Percentiles rank a stretch among this genome's conserved stretches.
phyloP scores from a whole-genome alignment of 2,888 invertebrate species.

The Cephus spinipes region DNA sequence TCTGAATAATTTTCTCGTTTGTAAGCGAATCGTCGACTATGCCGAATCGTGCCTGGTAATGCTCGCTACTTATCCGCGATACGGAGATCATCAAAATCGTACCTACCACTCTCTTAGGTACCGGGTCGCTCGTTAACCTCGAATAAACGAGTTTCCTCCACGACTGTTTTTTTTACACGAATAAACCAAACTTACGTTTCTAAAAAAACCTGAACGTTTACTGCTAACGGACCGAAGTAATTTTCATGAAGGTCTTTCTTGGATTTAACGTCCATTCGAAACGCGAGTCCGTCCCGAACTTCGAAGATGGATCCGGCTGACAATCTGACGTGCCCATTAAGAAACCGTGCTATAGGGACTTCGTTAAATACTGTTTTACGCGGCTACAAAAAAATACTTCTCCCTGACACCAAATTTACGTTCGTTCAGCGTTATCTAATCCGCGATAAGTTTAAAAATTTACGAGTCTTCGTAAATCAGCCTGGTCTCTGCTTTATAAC shows the following conservation, averaged over 20 bases:
- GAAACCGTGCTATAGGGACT: too few species aligned
- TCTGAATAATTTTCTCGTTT: constrained; percentile 63
- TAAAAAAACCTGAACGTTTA: neutral
- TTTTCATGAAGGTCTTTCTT: neutral
- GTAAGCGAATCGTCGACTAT: constrained; percentile 47
- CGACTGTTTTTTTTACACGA: neutral
- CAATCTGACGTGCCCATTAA: neutral
- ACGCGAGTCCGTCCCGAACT: neutral
- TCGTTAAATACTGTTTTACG: neutral
- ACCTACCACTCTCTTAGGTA: neutral
- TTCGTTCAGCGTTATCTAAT: constrained; percentile 52
- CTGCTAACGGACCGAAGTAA: neutral
- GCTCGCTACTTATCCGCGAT: constrained; percentile 53
- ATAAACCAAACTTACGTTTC: neutral
- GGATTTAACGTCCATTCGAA: neutral
- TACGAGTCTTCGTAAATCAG: constrained; percentile 58
- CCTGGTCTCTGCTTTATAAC: constrained; percentile 25
- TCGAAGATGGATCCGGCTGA: neutral
- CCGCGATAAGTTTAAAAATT: constrained; percentile 57
- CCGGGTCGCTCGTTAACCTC: constrained; percentile 3
- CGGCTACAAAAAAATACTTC: neutral
- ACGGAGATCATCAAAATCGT: constrained; percentile 32
- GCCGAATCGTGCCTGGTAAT: constrained; percentile 43
- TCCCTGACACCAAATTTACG: constrained; percentile 35
- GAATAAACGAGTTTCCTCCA: neutral